Conservation (phyloP, 2,797 vertebrate genomes). For the Sarcoramphus papa region DNA sequence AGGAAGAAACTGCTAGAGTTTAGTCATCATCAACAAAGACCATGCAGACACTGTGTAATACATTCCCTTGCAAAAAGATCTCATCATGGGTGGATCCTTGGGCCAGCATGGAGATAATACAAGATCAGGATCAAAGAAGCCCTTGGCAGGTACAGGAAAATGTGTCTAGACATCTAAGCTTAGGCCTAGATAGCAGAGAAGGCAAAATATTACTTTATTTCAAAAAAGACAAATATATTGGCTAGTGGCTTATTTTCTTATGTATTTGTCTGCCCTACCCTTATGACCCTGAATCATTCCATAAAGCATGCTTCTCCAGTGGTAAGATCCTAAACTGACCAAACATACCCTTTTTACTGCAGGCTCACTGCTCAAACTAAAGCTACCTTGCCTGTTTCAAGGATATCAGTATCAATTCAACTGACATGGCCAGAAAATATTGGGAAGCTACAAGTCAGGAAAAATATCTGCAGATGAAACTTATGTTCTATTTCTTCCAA, state of each 20-base stretch:
- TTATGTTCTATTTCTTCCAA: not conserved
- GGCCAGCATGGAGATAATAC: not conserved
- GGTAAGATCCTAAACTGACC: conserved; percentile 45
- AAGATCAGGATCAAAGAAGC: not conserved
- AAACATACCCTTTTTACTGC: conserved; percentile 43
- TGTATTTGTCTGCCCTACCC: not conserved
- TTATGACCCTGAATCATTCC: conserved; percentile 26
- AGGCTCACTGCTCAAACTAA: conserved; percentile 47
- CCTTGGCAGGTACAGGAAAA: not conserved
- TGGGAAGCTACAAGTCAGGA: conserved; percentile 14
- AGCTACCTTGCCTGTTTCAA: conserved; percentile 40
- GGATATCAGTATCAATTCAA: conserved; percentile 31
- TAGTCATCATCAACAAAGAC: not conserved
- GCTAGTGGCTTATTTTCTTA: not conserved
- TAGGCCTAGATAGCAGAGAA: not conserved
- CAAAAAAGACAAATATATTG: not conserved
- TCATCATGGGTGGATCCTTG: not conserved
- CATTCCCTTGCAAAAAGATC: not conserved
- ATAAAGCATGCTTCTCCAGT: conserved; percentile 48
- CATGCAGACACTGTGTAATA: not conserved
- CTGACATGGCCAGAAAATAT: conserved; percentile 45
- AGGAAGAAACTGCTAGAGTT: not conserved
- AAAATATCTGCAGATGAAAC: conserved; percentile 32
- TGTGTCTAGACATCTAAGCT: not conserved
- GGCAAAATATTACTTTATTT: not conserved